These are phyloP conservation scores for Cerastoderma edule DNA, from an alignment of 2,888 invertebrate genomes.

Conservation along the genomic window DNA sequence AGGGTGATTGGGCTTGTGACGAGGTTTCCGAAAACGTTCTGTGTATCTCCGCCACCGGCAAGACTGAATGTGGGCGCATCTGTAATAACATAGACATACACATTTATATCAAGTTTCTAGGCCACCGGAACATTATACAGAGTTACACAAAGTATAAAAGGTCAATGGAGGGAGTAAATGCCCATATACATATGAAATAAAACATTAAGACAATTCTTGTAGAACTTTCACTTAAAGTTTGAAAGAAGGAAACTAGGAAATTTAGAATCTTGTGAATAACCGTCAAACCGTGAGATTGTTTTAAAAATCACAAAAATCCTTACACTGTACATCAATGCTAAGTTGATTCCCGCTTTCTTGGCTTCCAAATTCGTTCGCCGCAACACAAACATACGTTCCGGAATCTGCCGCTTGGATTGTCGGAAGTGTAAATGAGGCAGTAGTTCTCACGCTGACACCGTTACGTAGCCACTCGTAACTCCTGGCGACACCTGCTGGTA, in stretches of 20 bases:
- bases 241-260: no score
- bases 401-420: conserved; percentile 13
- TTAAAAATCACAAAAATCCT: conserved; percentile 20
- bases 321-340: conserved; percentile 47
- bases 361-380: conserved; percentile 26
- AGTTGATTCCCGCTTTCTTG: background rate
- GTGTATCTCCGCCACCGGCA: conserved; percentile 24
- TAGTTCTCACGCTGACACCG: conserved; percentile 1
- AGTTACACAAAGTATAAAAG: no score
- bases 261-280: no score
- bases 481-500: conserved; percentile 31
- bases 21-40: conserved; percentile 22
- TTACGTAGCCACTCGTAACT: conserved; percentile 31
- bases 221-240: no score
- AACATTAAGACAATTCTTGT: no score
- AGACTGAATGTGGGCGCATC: conserved; percentile 41
- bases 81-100: no score
- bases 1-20: conserved; percentile 22
- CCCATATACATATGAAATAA: no score
- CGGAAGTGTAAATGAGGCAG: background rate
- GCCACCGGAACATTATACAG: no score
- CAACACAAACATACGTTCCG: conserved; percentile 43
- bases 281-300: background rate
- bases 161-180: no score
- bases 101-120: no score